phyloP scores from a whole-genome alignment of 2,113 vertebrate genomes.

The Pionites leucogaster region DNA sequence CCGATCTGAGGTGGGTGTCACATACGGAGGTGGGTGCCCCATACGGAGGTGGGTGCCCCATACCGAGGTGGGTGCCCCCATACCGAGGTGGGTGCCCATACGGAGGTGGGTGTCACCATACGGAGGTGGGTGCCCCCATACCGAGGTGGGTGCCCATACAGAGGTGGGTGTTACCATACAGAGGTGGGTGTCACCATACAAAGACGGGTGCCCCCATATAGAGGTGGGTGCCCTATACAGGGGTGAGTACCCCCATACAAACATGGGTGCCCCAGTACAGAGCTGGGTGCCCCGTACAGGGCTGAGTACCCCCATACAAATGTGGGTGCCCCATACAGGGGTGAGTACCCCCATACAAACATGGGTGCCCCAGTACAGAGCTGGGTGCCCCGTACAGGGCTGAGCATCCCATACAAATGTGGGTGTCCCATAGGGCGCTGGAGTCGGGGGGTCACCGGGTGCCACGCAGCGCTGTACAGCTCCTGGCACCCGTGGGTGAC shows the following conservation, averaged over 20 bases:
- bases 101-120: no score
- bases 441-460: constrained; percentile 72
- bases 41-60: no score
- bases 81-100: no score
- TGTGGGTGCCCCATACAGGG: not conserved
- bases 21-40: rapidly evolving
- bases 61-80: no score
- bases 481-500: constrained; percentile 83
- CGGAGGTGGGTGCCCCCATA: no score
- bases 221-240: no score
- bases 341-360: rapidly evolving
- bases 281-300: not conserved
- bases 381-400: constrained; percentile 62
- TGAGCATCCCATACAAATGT: not conserved
- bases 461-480: constrained; percentile 50
- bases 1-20: no score
- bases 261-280: not conserved
- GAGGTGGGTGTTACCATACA: no score
- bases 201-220: no score
- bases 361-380: not conserved
- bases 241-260: not conserved
- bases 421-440: constrained; percentile 73
- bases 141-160: no score
- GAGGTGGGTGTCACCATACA: no score
- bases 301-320: rapidly evolving